Evolutionary conservation across 2,888 invertebrate species (phyloP), one percentile per base, ranked within the genome.

Genomic region (Lamellibrachia columna): DNA sequence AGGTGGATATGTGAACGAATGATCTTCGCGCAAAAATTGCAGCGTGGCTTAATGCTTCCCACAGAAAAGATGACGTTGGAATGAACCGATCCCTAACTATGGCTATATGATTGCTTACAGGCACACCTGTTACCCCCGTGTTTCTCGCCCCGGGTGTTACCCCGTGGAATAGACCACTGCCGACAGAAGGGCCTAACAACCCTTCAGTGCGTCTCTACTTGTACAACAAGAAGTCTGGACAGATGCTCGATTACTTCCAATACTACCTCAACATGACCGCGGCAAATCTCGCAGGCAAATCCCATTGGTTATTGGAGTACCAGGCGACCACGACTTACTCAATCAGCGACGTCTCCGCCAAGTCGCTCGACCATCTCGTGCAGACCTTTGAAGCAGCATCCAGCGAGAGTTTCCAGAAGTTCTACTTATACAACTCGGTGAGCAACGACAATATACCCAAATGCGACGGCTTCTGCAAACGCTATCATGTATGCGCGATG

Each of bases 141-240:
- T 98, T 99, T 97, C 97, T 99, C 95, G 98, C 98, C 58, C 99
- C 99, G 52, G 98, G 99, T 90, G 98, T 99, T 94, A 98, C 98
- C 93, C 99, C 99, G 0, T 98, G 98, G 96, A 98, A 98, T 52
- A 98, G 98, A 93, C 95, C 95, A 28, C 95, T 97, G 55, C 94
- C 95, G 1, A 96, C 96, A 11, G 96, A 96, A 22, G 97, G 96
- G 7, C 95, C 96, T 28, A 98, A 98, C 96, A 99, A 99, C 97
- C 98, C 98, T 1, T 98, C 98, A 90, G 97, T 99, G 94, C 97
- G 99, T 94, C 97, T 98, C 91, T 98, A 98, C 97, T 98, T 98
- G 97, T 99, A 98, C 96, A 98, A 98, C 96, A 98, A 98, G 94
- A 92, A 93, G 8, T 94, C 94, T 53, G 95, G 97, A 11, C 97